These are phyloP conservation scores for Caenorhabditis inopinata DNA, from an alignment of 1,140 invertebrate genomes.

Conservation along the genomic window DNA sequence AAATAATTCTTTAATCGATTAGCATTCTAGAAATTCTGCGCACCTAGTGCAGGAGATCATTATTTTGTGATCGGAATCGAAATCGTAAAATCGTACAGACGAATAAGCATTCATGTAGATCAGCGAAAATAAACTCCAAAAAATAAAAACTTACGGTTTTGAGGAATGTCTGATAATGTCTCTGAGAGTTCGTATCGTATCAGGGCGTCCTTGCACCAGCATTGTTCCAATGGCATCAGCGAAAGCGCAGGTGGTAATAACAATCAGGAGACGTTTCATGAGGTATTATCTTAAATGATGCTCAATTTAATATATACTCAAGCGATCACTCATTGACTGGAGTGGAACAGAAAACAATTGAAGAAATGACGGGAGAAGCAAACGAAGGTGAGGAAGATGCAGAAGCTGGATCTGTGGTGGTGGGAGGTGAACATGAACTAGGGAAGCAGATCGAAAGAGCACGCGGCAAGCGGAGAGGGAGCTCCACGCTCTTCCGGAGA, in stretches of 20 bases:
- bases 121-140: not conserved
- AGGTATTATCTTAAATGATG: not conserved
- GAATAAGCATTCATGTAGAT: no score
- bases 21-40: no score
- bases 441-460: constrained; percentile 15
- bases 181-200: constrained; percentile 30
- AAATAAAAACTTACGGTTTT: not conserved
- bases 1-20: no score
- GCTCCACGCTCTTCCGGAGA: constrained; percentile 21
- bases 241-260: constrained; percentile 24
- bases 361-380: no score
- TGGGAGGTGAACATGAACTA: constrained; percentile 12
- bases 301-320: no score
- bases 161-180: constrained; percentile 7
- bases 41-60: no score
- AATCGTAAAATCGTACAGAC: no score
- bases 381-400: not conserved
- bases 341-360: no score
- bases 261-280: constrained; percentile 14
- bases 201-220: constrained; percentile 35
- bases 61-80: no score
- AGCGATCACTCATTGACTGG: no score
- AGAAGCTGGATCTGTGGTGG: not conserved
- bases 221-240: constrained; percentile 35
- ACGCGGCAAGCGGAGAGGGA: not conserved